Evolutionary conservation across 2,113 vertebrate species (phyloP), one percentile per base, ranked within the genome.

Genomic region (Pipra filicauda): DNA sequence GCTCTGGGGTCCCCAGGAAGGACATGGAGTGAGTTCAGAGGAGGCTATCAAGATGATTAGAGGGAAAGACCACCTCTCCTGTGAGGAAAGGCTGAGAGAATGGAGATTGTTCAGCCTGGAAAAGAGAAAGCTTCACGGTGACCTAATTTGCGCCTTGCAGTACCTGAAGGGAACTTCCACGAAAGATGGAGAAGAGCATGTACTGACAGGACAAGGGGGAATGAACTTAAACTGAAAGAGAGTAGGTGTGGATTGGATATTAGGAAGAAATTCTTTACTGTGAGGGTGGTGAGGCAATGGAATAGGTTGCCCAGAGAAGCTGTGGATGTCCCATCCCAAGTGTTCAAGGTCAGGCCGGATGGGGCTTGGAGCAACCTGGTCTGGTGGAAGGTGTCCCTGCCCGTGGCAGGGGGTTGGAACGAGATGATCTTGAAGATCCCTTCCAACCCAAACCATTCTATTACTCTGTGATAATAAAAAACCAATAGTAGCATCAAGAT

Each of bases 351-450:
- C 64, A 55, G 26, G 14, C 0, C 48, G 48, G 64, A 70, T 19
- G 15, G 22, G 12, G 48, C 35, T 55, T 76, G 11, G 48, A 64
- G 48, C 21, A 75, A 20, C 11, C 21, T 49, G 64, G 26, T 4
- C 11, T 16, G 4, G 48, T 64, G 55, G 22, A 55, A 64, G 15
- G 30, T 74, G 69, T 24, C 44, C 23, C 52, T 59, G 59, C 21
- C 8, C 4, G 6, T 4, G n/a, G 21, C 21, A 62, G 4, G 2
- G 41, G n/a, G 6, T 2, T 55, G 26, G 30, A 70, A 76, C 0
- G 0, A 24, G 48, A 62, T 41, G 28, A 22, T 26, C 55, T 37
- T 83, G 9, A 54, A 75, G 28, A 23, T 35, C 16, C 30, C 15
- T 9, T 69, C 55, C 35, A 84, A 43, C 35, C 41, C 41, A 43